Conservation (phyloP, 1,140 invertebrate species). For the Leguminivora glycinivorella region DNA sequence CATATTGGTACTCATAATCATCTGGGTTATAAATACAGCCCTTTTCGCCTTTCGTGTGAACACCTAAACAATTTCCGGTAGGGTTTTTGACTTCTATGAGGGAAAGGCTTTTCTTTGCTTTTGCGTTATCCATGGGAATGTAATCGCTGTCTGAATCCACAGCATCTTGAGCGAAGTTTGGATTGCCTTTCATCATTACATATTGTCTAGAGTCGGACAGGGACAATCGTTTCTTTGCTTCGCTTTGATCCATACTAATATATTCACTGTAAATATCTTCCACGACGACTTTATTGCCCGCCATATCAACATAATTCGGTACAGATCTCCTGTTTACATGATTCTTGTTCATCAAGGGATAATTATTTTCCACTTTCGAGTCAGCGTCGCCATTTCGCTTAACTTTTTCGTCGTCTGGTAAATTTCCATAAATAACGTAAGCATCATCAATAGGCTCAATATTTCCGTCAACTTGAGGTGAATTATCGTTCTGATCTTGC, state of each 20-base stretch:
- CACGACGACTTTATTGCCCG: not conserved
- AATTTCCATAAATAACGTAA: slow-evolving; percentile 7
- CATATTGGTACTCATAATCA: slow-evolving; percentile 49
- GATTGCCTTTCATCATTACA: not conserved
- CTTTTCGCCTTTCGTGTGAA: slow-evolving; percentile 48
- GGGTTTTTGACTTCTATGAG: slow-evolving; percentile 29
- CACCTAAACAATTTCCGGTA: slow-evolving; percentile 29
- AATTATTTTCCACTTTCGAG: not conserved
- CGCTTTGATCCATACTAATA: slow-evolving; percentile 21
- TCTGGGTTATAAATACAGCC: slow-evolving; percentile 45
- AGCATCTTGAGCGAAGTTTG: not conserved
- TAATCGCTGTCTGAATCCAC: not conserved
- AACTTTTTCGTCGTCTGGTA: slow-evolving; percentile 35
- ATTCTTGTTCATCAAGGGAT: not conserved
- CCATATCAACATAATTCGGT: slow-evolving; percentile 22
- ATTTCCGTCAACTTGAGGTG: not conserved
- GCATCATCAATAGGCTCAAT: not conserved
- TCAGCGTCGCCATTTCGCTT: slow-evolving; percentile 8
- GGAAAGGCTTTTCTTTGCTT: slow-evolving; percentile 27
- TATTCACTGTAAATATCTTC: slow-evolving; percentile 6
- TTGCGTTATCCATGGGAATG: not conserved
- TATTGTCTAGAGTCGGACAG: not conserved
- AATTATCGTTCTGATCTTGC: not conserved
- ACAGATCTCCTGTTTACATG: not conserved
- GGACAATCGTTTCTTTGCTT: not conserved